phyloP scores from a whole-genome alignment of 2,797 vertebrate genomes.

The Acipenser oxyrinchus region DNA sequence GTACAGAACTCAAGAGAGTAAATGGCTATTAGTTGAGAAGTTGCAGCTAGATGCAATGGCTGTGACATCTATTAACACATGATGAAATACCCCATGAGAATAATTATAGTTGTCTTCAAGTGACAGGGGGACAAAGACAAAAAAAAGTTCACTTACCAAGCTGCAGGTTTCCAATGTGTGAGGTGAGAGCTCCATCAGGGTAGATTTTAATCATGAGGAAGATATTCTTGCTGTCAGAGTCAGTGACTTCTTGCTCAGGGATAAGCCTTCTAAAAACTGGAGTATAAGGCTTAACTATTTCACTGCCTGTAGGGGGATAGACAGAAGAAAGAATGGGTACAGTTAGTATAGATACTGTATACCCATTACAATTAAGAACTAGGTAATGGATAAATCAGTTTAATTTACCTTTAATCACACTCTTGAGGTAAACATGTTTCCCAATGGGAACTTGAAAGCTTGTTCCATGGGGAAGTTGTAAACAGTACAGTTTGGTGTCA shows the following conservation, averaged over 20 bases:
- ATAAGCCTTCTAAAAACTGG: conserved; percentile 65
- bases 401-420: conserved; percentile 67
- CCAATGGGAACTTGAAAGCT: conserved; percentile 71
- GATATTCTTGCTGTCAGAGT: conserved; percentile 45
- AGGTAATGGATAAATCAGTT: not conserved
- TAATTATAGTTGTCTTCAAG: no score
- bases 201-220: conserved; percentile 94
- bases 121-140: not conserved
- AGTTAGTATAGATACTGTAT: not conserved
- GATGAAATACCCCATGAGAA: no score
- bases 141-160: conserved; percentile 58
- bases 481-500: conserved; percentile 70
- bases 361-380: not conserved
- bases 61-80: no score
- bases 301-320: conserved; percentile 54
- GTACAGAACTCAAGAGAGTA: not conserved
- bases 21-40: no score
- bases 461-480: conserved; percentile 65
- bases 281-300: conserved; percentile 87
- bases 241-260: conserved; percentile 39
- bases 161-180: conserved; percentile 63
- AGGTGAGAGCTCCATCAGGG: conserved; percentile 69
- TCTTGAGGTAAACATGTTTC: conserved; percentile 86
- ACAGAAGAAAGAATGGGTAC: conserved; percentile 3
- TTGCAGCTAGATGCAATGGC: no score